Percentiles rank a stretch among this genome's conserved stretches.
Evolutionary conservation across 2,113 vertebrate genomes (phyloP).

Genomic region (Willisornis vidua): DNA sequence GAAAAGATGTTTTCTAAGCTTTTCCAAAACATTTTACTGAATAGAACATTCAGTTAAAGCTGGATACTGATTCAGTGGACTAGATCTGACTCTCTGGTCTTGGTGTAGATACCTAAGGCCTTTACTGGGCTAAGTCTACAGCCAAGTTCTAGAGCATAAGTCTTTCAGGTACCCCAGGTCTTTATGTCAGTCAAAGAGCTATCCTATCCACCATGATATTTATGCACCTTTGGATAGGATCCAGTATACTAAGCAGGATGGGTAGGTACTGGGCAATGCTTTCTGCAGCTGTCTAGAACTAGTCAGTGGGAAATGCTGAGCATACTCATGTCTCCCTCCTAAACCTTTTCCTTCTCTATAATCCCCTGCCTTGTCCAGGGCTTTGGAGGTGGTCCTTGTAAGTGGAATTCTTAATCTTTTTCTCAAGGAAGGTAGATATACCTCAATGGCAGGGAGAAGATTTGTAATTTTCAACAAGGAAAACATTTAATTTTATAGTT

Average conservation of each 20-base stretch:
- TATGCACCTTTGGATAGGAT: background rate
- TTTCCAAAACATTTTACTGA: background rate
- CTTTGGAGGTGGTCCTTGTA: background rate
- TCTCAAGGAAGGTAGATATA: background rate
- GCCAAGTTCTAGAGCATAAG: background rate
- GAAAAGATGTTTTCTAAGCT: background rate
- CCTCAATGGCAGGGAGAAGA: background rate
- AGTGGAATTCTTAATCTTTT: background rate
- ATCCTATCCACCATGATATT: background rate
- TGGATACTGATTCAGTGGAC: background rate
- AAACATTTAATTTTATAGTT: background rate
- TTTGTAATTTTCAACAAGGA: background rate
- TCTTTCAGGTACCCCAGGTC: background rate
- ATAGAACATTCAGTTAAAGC: background rate
- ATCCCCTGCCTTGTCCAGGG: background rate
- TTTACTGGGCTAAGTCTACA: background rate
- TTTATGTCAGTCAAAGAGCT: background rate
- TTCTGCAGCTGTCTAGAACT: background rate
- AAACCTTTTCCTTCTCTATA: background rate
- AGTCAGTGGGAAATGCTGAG: background rate
- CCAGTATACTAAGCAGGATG: background rate
- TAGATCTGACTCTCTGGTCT: background rate
- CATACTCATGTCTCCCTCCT: background rate
- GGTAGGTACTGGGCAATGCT: background rate
- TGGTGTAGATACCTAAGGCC: background rate